phyloP scores from a whole-genome alignment of 1,140 invertebrate species.

The Bombus confusus region DNA sequence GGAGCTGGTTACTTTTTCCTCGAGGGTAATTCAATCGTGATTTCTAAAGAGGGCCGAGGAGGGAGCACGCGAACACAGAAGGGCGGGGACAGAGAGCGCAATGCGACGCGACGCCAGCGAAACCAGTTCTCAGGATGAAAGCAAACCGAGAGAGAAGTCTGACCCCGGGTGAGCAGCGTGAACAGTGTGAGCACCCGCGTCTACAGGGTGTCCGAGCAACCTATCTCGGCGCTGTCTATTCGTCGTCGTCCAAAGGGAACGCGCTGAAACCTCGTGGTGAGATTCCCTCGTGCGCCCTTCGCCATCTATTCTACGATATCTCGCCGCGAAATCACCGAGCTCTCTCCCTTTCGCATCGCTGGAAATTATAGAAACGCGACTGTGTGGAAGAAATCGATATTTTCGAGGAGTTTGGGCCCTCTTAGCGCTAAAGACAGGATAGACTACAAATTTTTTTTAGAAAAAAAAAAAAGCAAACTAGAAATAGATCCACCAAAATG shows the following conservation, averaged over 20 bases:
- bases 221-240: neutral
- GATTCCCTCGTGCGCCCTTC: neutral
- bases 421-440: too few species aligned
- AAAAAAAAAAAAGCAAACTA: too few species aligned
- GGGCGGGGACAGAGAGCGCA: slow-evolving; percentile 46
- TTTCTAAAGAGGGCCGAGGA: slow-evolving; percentile 21
- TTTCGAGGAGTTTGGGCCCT: neutral
- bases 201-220: slow-evolving; percentile 53
- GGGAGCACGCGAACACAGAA: neutral
- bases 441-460: too few species aligned
- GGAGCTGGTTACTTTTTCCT: slow-evolving; percentile 19
- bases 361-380: neutral
- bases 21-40: slow-evolving; percentile 60
- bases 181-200: slow-evolving; percentile 14
- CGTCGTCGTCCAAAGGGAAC: neutral
- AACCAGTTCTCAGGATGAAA: slow-evolving; percentile 67
- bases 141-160: slow-evolving; percentile 50
- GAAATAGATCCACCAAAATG: too few species aligned
- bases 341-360: neutral
- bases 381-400: neutral
- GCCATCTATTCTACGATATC: neutral
- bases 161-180: slow-evolving; percentile 45
- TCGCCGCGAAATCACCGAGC: neutral
- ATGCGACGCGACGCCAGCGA: slow-evolving; percentile 59
- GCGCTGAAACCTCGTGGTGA: slow-evolving; percentile 1